These are phyloP conservation scores for Drosophila bocqueti DNA, from an alignment of 1,140 invertebrate species.

Conservation along the genomic window DNA sequence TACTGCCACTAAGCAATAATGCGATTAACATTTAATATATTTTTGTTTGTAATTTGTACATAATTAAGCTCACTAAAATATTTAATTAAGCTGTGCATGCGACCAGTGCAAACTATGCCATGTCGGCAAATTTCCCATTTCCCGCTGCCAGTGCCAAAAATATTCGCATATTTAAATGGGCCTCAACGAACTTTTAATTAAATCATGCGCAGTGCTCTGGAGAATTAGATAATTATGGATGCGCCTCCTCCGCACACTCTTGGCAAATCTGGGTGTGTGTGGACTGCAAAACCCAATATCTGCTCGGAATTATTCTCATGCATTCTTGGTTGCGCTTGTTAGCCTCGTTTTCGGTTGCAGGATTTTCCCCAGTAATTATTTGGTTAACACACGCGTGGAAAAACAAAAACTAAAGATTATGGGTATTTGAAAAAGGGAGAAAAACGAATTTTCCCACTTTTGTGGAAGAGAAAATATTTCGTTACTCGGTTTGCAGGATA, in stretches of 20 bases:
- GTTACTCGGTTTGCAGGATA: neutral
- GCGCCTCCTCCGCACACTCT: constrained; percentile 1
- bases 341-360: constrained; percentile 25
- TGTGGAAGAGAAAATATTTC: too few species aligned
- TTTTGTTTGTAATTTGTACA: constrained; percentile 67
- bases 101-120: constrained; percentile 45
- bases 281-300: constrained; percentile 14
- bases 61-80: constrained; percentile 67
- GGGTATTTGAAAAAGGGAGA: neutral
- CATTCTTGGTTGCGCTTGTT: constrained; percentile 5
- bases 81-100: constrained; percentile 43
- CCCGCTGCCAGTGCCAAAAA: constrained; percentile 17
- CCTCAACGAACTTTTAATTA: constrained; percentile 44
- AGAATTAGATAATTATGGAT: constrained; percentile 19
- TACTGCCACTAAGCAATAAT: constrained; percentile 33
- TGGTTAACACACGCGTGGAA: neutral
- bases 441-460: neutral
- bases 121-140: neutral
- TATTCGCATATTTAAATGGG: constrained; percentile 51
- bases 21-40: constrained; percentile 68
- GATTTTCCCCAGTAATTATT: constrained; percentile 3
- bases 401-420: neutral
- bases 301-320: constrained; percentile 15
- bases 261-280: neutral
- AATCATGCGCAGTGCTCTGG: constrained; percentile 43